These are phyloP conservation scores for Sinopyrophorus schimmeli DNA, from an alignment of 2,888 invertebrate species.

Conservation along the genomic window DNA sequence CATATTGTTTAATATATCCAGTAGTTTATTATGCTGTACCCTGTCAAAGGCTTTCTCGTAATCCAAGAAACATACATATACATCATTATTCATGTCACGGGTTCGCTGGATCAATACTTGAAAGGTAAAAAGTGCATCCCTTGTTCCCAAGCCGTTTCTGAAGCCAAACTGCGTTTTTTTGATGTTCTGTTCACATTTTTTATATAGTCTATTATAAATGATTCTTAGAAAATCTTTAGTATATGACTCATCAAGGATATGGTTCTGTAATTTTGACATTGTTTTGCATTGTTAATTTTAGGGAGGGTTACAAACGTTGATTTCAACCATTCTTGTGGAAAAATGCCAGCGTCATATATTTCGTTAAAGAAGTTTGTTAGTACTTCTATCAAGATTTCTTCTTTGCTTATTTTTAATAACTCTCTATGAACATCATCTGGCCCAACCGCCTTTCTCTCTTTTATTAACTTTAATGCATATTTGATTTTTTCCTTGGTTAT, in stretches of 20 bases:
- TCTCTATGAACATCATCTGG: background rate
- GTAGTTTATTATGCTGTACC: background rate
- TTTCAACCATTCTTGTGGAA: background rate
- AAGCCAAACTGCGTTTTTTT: too few species aligned
- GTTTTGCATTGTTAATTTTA: background rate
- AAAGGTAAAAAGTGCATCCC: background rate
- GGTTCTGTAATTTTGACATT: too few species aligned
- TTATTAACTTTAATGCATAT: too few species aligned
- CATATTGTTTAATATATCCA: background rate
- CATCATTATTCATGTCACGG: background rate
- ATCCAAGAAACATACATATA: background rate
- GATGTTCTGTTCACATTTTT: too few species aligned
- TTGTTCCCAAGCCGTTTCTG: too few species aligned
- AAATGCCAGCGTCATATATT: too few species aligned
- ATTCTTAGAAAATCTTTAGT: constrained; percentile 1
- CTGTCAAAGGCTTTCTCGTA: constrained; percentile 1
- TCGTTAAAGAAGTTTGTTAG: too few species aligned
- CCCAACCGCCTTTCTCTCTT: too few species aligned
- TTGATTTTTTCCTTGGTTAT: too few species aligned
- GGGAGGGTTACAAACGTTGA: constrained; percentile 1
- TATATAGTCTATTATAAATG: background rate
- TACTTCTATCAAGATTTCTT: too few species aligned
- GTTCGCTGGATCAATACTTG: background rate
- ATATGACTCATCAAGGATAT: background rate
- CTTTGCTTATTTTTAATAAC: too few species aligned